Percentiles rank a stretch among this genome's conserved stretches.
These are phyloP conservation scores for Apus apus DNA, from an alignment of 2,113 vertebrate species.

Conservation along the genomic window DNA sequence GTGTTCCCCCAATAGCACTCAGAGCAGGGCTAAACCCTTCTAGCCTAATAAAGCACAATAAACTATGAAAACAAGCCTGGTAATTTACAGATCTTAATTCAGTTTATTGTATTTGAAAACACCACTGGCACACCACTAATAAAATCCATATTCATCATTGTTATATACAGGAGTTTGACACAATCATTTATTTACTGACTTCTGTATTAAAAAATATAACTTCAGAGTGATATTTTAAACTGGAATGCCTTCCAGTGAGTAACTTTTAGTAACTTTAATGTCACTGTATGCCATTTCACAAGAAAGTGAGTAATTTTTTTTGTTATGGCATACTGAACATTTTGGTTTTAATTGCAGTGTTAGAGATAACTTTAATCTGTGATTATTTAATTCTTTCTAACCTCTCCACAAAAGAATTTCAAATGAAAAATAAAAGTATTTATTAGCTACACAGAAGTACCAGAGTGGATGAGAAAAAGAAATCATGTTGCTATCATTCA, in stretches of 20 bases:
- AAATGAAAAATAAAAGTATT: not conserved
- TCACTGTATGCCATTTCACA: not conserved
- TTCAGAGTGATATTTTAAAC: not conserved
- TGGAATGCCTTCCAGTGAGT: not conserved
- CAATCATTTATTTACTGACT: slow-evolving; percentile 11
- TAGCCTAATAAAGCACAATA: not conserved
- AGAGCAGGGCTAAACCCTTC: not conserved
- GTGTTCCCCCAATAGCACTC: not conserved
- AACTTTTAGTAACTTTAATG: not conserved
- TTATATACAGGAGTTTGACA: not conserved
- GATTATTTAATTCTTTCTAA: not conserved
- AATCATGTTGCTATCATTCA: not conserved
- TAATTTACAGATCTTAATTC: slow-evolving; percentile 13
- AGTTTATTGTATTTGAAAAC: slow-evolving; percentile 19
- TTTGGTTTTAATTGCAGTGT: not conserved
- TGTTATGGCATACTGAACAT: not conserved
- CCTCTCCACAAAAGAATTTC: not conserved
- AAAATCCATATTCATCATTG: not conserved
- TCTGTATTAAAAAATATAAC: not conserved
- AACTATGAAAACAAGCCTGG: not conserved
- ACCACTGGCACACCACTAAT: not conserved
- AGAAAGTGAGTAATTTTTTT: not conserved
- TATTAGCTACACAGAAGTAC: not conserved
- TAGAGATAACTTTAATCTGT: not conserved
- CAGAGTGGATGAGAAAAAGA: not conserved